Evolutionary conservation across 1,140 invertebrate genomes (phyloP).

Genomic region (Calosoma granatense): DNA sequence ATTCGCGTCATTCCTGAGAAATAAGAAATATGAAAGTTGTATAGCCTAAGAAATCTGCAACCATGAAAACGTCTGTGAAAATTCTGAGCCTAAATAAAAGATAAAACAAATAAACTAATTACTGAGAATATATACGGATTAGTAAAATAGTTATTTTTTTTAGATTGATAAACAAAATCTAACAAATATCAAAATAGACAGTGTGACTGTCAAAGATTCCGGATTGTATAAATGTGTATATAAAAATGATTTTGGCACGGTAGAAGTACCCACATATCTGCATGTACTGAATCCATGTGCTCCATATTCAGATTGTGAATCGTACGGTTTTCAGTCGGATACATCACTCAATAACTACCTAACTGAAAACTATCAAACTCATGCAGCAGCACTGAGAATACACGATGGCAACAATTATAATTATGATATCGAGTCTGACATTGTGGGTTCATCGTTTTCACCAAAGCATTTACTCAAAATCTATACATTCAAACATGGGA

Average conservation of each 20-base stretch:
- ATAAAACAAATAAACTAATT: too few relatives aligned
- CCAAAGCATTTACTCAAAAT: neutral
- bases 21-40: too few relatives aligned
- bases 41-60: too few relatives aligned
- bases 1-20: too few relatives aligned
- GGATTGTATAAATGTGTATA: slow-evolving; percentile 1
- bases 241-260: neutral
- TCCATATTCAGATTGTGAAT: neutral
- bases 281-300: neutral
- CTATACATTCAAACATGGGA: neutral
- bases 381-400: neutral
- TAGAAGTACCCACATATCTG: neutral
- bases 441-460: neutral
- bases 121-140: neutral
- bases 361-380: neutral
- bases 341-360: neutral
- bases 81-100: too few relatives aligned
- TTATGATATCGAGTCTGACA: neutral
- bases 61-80: too few relatives aligned
- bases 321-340: neutral
- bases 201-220: neutral
- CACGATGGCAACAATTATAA: too few relatives aligned
- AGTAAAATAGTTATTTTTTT: neutral
- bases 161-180: neutral
- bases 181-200: neutral